A percentile compares a stretch with the other conserved stretches of the same genome.
These are phyloP conservation scores for Pangasius mekongensis DNA, from an alignment of 2,797 vertebrate genomes.

Conservation along the genomic window DNA sequence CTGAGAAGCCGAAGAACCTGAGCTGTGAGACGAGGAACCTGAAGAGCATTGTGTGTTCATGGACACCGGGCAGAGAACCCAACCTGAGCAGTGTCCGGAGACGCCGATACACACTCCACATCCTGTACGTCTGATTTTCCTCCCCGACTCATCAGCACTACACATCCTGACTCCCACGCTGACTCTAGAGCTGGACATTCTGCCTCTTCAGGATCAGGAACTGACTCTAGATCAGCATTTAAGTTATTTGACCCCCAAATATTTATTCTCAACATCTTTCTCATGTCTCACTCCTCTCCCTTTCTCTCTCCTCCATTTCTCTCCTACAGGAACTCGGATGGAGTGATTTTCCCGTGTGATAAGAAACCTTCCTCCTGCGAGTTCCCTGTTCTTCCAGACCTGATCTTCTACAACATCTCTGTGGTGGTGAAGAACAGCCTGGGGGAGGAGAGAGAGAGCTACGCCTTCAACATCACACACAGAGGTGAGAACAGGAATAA, in stretches of 20 bases:
- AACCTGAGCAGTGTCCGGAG: rapidly evolving
- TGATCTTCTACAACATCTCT: slow-evolving; percentile 65
- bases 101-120: slow-evolving; percentile 56
- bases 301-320: neutral
- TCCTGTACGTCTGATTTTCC: slow-evolving; percentile 58
- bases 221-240: neutral
- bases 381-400: slow-evolving; percentile 56
- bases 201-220: neutral
- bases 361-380: slow-evolving; percentile 38
- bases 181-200: neutral
- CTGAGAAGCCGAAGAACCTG: slow-evolving; percentile 66
- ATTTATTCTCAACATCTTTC: neutral
- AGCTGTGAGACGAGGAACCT: slow-evolving; percentile 64
- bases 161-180: neutral
- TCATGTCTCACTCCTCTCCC: neutral
- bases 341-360: neutral
- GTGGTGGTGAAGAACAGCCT: slow-evolving; percentile 64
- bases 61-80: slow-evolving; percentile 55
- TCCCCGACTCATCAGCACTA: neutral
- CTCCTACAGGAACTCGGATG: slow-evolving; percentile 30
- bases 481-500: slow-evolving; percentile 58
- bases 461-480: slow-evolving; percentile 68
- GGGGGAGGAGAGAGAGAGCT: slow-evolving; percentile 57
- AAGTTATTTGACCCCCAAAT: neutral
- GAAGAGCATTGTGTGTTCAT: slow-evolving; percentile 59